A percentile compares a stretch with the other conserved stretches of the same genome.
Conservation (phyloP, 2,888 invertebrate species). For the Pasiphila rectangulata region DNA sequence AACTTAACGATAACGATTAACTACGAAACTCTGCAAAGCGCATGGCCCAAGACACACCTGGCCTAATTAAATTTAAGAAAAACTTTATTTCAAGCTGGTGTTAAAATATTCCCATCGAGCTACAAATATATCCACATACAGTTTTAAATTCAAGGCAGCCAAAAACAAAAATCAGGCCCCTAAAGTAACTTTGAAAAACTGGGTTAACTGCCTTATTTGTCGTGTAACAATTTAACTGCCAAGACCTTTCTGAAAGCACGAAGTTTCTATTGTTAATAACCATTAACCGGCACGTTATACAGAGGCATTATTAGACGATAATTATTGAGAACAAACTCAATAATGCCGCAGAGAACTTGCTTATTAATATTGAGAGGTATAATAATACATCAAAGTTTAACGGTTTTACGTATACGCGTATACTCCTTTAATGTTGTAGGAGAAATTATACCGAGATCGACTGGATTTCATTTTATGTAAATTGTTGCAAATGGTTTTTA, state of each 20-base stretch:
- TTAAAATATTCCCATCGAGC: too few species aligned
- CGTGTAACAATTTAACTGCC: conserved; percentile 24
- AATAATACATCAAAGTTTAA: too few species aligned
- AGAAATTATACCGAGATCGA: too few species aligned
- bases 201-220: conserved; percentile 41
- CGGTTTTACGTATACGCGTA: too few species aligned
- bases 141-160: not conserved
- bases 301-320: conserved; percentile 8
- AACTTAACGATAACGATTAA: too few species aligned
- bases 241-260: conserved; percentile 20
- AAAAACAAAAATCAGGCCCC: conserved; percentile 11
- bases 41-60: too few species aligned
- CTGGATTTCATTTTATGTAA: too few species aligned
- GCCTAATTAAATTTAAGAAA: too few species aligned
- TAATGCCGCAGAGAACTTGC: not conserved
- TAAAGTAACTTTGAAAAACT: conserved; percentile 33
- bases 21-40: too few species aligned
- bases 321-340: conserved; percentile 5
- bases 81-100: not conserved
- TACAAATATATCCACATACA: too few species aligned
- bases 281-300: conserved; percentile 12
- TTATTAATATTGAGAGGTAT: not conserved
- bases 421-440: too few species aligned
- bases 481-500: too few species aligned
- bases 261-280: conserved; percentile 31